Base-by-base conservation (phyloP, 1,140 invertebrate genomes). In the Halotydeus destructor region DNA sequence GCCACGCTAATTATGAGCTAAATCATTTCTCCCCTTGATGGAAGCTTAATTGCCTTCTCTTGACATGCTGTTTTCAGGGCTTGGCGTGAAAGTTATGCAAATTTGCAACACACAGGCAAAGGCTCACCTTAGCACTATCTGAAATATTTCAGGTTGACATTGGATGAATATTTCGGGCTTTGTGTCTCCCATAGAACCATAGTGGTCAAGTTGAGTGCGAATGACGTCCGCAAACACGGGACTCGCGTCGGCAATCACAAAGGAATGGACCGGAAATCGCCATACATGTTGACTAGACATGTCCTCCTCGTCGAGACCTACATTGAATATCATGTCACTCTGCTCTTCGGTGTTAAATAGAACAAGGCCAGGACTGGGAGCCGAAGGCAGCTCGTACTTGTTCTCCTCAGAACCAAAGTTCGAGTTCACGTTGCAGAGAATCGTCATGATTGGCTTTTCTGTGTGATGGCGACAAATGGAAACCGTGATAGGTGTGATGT, bases 301-400 rank as follows among this genome's bases (percentile, higher is more conserved):
- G 11, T 19, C 23, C n/a, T 32, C 12, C 1, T 23, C n/a, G 38
- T 69, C 67, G 16, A 63, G 56, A 12, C 72, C 71, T 3, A 73
- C 74, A 38, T 69, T 62, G 51, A 77, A 71, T 9, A 65, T 65
- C 27, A 77, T 66, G 56, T 77, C 75, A 52, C 69, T 70, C 34
- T 67, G 61, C 18, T 61, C 61, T 55, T 74, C 70, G 42, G 63
- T 64, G 48, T 72, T 69, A 43, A 61, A 65, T n/a, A 56, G 41
- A 9, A 46, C 4, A 8, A 48, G 41, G 8, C 47, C 46, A 21
- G 46, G 45, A 44, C 42, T 47, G 4, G 49, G 46, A 22, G 44
- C 50, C 11, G 51, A 49, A 22, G 45, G 44, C 18, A 37, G 37
- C n/a, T n/a, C n/a, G n/a, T 30, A n/a, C n/a, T n/a, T n/a, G n/a